These are phyloP conservation scores for Lepilemur septentrionalis DNA, from an alignment of 2,797 vertebrate genomes.

Conservation along the genomic window DNA sequence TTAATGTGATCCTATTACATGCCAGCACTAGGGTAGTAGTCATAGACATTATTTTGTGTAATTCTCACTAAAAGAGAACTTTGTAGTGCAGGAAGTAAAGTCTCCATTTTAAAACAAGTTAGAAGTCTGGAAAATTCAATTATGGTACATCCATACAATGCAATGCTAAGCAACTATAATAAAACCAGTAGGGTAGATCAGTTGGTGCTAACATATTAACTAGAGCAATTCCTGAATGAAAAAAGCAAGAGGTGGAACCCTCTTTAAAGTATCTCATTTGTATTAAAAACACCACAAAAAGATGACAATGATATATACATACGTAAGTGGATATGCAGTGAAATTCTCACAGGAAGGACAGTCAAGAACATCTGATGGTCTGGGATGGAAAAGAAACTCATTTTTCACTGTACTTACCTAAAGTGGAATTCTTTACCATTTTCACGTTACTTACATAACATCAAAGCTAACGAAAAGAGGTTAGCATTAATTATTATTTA, in stretches of 20 bases:
- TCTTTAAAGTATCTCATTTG: not conserved
- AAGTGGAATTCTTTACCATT: not conserved
- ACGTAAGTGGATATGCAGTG: not conserved
- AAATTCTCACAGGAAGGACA: not conserved
- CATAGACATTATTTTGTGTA: not conserved
- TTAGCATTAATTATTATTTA: not conserved
- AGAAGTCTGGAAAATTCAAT: conserved; percentile 62
- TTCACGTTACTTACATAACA: not conserved
- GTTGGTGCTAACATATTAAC: not conserved
- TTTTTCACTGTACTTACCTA: not conserved
- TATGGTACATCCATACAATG: not conserved
- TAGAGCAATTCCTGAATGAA: not conserved
- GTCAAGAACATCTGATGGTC: not conserved
- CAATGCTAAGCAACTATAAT: not conserved
- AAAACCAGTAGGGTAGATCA: conserved; percentile 14
- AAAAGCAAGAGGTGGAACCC: not conserved
- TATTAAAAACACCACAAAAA: not conserved
- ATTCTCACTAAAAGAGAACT: conserved; percentile 19
- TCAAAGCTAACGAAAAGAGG: not conserved
- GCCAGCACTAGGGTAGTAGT: not conserved
- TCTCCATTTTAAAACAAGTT: conserved; percentile 51
- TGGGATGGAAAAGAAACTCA: not conserved
- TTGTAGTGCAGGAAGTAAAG: not conserved
- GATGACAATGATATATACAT: not conserved
- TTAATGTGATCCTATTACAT: not conserved